Base-by-base conservation (phyloP, 2,797 vertebrate genomes). In the Crenuchus spilurus region DNA sequence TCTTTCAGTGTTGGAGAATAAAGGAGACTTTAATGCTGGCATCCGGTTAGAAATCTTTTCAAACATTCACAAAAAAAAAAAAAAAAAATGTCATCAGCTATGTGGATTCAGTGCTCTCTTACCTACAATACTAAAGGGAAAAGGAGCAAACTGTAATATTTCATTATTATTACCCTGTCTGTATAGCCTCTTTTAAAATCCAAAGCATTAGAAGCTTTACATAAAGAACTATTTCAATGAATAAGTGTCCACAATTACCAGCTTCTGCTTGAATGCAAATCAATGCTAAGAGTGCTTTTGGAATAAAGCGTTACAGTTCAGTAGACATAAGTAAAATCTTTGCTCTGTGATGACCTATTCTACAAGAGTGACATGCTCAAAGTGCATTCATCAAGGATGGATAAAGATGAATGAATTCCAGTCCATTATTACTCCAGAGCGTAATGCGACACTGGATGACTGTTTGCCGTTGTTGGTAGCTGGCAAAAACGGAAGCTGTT, bases 1-100 rank as follows among this genome's bases (percentile, higher is more conserved):
- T 14, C 37, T 46, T 48, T 60, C 13, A 67, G 58, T 51, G 28
- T 22, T 1, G 4, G 20, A 28, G 55, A 65, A 68, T 30, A 60
- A 54, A 54, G 51, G 24, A n/a, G 30, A 55, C 5, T 18, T 55
- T 16, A 41, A 39, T 22, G 33, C 20, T 28, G 37, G 13, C 24
- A 13, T 20, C 35, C 13, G 4, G 22, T 14, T 28, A 24, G 60
- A 26, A n/a, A 62, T 28, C 14, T 26, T 28, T 42, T 2, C 14
- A 62, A 6, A 61, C 31, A 7, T 18, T 57, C 54, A 8, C n/a
- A 39, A 4, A 41, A 61, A 24, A 61, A 4, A 7, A n/a, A n/a
- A 31, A 14, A 61, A 24, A 61, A 4, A 7, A n/a, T 7, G n/a
- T 6, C 2, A 35, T 33, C 16, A 13, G 4, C 1, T 3, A 8